Conservation (phyloP, 2,113 vertebrate species). For the Puffinus mauretanicus region DNA sequence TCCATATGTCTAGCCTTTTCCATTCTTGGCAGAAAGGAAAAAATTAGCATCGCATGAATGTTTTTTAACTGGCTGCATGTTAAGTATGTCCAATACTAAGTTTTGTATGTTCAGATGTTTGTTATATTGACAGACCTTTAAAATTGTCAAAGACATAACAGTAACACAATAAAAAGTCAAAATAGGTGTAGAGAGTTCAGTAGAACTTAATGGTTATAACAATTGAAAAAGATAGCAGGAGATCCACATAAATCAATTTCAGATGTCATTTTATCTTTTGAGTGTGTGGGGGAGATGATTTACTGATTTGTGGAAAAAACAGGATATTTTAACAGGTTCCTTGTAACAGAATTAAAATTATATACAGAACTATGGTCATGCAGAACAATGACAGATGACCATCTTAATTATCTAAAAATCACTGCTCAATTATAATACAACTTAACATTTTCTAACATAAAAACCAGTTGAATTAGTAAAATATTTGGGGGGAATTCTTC, state of each 20-base stretch:
- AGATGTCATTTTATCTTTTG: background rate
- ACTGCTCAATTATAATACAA: background rate
- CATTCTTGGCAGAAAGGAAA: background rate
- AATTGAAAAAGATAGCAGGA: background rate
- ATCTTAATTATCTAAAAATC: slow-evolving; percentile 17
- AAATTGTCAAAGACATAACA: slow-evolving; percentile 22
- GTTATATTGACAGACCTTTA: background rate
- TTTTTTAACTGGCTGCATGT: slow-evolving; percentile 36
- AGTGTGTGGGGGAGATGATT: background rate
- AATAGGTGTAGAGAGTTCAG: background rate
- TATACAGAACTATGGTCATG: background rate
- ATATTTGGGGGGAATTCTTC: background rate
- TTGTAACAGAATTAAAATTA: background rate
- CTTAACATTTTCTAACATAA: background rate
- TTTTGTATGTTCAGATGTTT: slow-evolving; percentile 6
- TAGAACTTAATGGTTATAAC: slow-evolving; percentile 7
- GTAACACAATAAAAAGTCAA: slow-evolving; percentile 9
- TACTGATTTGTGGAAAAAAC: background rate
- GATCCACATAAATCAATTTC: slow-evolving; percentile 12
- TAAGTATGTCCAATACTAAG: slow-evolving; percentile 3
- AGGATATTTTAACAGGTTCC: background rate
- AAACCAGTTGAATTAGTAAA: background rate
- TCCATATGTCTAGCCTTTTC: slow-evolving; percentile 27
- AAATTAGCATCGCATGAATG: background rate
- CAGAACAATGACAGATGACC: slow-evolving; percentile 16